phyloP scores from a whole-genome alignment of 2,113 vertebrate species.

The Mesitornis unicolor region DNA sequence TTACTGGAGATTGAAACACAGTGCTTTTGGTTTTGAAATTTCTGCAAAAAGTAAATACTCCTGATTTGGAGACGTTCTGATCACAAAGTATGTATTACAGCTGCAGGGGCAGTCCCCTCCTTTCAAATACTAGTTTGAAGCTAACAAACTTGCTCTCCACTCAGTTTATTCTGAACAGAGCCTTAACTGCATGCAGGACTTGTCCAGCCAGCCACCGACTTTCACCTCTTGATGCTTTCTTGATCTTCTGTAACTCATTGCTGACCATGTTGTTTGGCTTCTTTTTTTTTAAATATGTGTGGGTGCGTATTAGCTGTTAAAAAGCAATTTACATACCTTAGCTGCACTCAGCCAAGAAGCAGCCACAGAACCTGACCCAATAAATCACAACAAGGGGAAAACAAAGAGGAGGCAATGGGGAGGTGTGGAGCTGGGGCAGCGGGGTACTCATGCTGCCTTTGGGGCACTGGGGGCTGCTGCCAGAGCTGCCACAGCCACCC shows the following conservation, averaged over 20 bases:
- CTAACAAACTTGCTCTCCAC: background rate
- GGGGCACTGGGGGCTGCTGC: background rate
- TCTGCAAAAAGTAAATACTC: background rate
- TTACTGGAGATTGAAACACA: background rate
- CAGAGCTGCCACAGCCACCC: background rate
- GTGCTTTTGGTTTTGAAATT: background rate
- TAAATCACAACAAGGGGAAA: constrained; percentile 24
- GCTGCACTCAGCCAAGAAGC: constrained; percentile 1
- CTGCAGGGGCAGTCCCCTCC: background rate
- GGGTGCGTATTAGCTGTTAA: background rate
- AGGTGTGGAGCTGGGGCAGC: background rate
- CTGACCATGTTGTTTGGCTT: background rate
- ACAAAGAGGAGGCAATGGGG: background rate
- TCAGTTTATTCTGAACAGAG: background rate
- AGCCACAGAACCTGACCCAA: background rate
- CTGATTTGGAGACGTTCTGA: background rate
- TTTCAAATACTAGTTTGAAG: background rate
- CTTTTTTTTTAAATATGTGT: background rate
- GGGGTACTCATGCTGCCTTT: background rate
- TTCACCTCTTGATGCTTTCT: background rate
- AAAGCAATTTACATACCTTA: constrained; percentile 42
- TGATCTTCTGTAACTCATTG: background rate
- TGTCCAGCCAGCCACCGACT: background rate
- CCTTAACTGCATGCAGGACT: background rate
- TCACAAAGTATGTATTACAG: background rate